Evolutionary conservation across 2,797 vertebrate genomes (phyloP).

Genomic region (Etheostoma perlongum): DNA sequence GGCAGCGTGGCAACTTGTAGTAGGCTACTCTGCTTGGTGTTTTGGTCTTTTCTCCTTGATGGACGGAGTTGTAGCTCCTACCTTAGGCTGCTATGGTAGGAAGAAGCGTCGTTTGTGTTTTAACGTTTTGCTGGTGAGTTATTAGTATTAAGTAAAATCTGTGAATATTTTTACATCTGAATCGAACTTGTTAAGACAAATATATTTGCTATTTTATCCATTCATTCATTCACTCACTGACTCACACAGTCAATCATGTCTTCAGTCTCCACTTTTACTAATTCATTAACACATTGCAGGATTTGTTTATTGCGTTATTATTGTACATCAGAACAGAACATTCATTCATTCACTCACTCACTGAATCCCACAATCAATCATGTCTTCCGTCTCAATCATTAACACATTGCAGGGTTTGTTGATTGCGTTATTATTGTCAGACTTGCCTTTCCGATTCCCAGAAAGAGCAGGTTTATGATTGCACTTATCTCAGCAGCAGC

Average conservation of each 20-base stretch:
- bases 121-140: no score
- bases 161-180: no score
- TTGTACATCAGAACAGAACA: not conserved
- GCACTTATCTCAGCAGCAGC: conserved; percentile 41
- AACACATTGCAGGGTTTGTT: not conserved
- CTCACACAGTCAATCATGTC: conserved; percentile 1
- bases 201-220: no score
- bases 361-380: conserved; percentile 3
- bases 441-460: conserved; percentile 67
- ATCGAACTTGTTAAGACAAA: no score
- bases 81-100: no score
- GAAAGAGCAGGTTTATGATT: conserved; percentile 39
- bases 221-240: conserved; percentile 15
- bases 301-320: not conserved
- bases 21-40: conserved; percentile 6
- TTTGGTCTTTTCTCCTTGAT: not conserved
- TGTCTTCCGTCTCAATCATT: conserved; percentile 13
- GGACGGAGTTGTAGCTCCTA: no score
- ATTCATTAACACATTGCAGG: not conserved
- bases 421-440: conserved; percentile 12
- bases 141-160: no score
- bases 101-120: no score
- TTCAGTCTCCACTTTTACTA: conserved; percentile 8
- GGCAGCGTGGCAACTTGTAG: not conserved
- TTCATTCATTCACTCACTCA: conserved; percentile 7